Percentiles rank a stretch among this genome's conserved stretches.
Conservation (phyloP, 2,797 vertebrate genomes). For the Lycodopsis pacificus region DNA sequence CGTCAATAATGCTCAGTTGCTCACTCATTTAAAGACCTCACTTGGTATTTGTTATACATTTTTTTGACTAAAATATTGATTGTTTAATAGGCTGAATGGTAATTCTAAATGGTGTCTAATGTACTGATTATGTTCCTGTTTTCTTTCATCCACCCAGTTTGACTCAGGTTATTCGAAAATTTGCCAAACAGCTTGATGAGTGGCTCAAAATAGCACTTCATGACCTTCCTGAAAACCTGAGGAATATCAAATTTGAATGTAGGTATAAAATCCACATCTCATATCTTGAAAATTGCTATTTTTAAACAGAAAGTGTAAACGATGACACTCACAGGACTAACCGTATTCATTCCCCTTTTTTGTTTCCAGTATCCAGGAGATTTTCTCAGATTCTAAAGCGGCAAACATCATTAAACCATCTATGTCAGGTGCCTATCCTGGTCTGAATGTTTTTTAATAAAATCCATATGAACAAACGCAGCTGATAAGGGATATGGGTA, state of each 20-base stretch:
- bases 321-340: slow-evolving; percentile 3
- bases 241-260: slow-evolving; percentile 99
- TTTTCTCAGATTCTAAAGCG: slow-evolving; percentile 98
- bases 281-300: background rate
- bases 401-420: slow-evolving; percentile 98
- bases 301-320: background rate
- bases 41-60: background rate
- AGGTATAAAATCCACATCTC: slow-evolving; percentile 66
- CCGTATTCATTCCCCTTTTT: slow-evolving; percentile 14
- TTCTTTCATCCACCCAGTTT: slow-evolving; percentile 82
- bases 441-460: slow-evolving; percentile 66
- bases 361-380: slow-evolving; percentile 94
- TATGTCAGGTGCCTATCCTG: slow-evolving; percentile 91
- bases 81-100: background rate
- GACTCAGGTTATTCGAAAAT: slow-evolving; percentile 99
- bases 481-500: slow-evolving; percentile 65
- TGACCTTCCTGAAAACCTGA: slow-evolving; percentile 96
- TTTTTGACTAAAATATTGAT: background rate
- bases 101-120: background rate
- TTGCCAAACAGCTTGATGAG: slow-evolving; percentile 98
- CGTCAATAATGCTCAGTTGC: no score
- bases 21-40: background rate
- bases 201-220: slow-evolving; percentile 99
- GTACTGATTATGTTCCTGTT: slow-evolving; percentile 4
- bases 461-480: slow-evolving; percentile 64